Percentiles rank a stretch among this genome's conserved stretches.
phyloP scores from a whole-genome alignment of 2,888 invertebrate species.

The Athalia rosae region DNA sequence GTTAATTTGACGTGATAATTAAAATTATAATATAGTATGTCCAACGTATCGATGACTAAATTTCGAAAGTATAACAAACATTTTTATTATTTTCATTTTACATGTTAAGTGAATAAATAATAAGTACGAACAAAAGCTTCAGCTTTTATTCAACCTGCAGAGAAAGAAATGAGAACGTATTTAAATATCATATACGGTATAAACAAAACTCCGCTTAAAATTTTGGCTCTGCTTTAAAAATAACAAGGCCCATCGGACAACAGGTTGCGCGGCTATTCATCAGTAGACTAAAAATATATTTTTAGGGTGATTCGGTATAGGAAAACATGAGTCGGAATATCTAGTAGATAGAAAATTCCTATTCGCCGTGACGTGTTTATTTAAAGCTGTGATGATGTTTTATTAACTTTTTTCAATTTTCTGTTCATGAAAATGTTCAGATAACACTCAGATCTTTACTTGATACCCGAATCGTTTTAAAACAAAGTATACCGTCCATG shows the following conservation, averaged over 20 bases:
- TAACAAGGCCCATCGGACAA: constrained; percentile 16
- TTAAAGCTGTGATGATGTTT: no score
- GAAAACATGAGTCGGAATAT: background rate
- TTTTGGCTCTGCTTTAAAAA: background rate
- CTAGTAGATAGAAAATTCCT: background rate
- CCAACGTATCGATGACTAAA: no score
- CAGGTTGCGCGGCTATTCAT: constrained; percentile 34
- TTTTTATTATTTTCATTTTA: constrained; percentile 38
- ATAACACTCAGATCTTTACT: no score
- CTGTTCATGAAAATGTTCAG: no score
- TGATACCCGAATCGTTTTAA: no score
- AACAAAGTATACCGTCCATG: no score
- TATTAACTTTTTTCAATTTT: no score
- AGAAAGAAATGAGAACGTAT: background rate
- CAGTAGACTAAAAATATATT: constrained; percentile 28
- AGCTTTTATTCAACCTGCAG: no score
- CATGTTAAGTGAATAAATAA: constrained; percentile 33
- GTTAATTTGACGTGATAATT: constrained; percentile 36
- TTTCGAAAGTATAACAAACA: no score
- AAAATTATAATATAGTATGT: constrained; percentile 29
- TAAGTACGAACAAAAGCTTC: background rate
- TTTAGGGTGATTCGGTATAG: background rate
- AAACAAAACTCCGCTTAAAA: background rate
- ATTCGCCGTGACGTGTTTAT: no score
- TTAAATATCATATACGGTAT: background rate